phyloP scores from a whole-genome alignment of 2,113 vertebrate genomes.

The human (Homo sapiens) region GRCh38 chr9:72600501-72601000 shows the following conservation, averaged over 20 bases:
- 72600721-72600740: not conserved
- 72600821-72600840: not conserved
- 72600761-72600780: not conserved
- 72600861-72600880: not conserved
- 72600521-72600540: not conserved
- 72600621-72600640: not conserved
- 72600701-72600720: not conserved
- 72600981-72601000: not conserved
- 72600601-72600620: not conserved
- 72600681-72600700: no score
- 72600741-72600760: not conserved
- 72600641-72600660: not conserved
- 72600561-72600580: not conserved
- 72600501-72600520: not conserved
- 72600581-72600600: not conserved
- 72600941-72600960: not conserved
- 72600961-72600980: not conserved
- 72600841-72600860: no score
- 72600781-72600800: not conserved
- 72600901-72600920: not conserved
- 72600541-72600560: not conserved
- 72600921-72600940: not conserved
- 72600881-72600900: not conserved
- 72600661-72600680: not conserved
- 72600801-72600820: not conserved